These are phyloP conservation scores for Aphelenchoides bicaudatus DNA, from an alignment of 2,888 invertebrate species.

Conservation along the genomic window DNA sequence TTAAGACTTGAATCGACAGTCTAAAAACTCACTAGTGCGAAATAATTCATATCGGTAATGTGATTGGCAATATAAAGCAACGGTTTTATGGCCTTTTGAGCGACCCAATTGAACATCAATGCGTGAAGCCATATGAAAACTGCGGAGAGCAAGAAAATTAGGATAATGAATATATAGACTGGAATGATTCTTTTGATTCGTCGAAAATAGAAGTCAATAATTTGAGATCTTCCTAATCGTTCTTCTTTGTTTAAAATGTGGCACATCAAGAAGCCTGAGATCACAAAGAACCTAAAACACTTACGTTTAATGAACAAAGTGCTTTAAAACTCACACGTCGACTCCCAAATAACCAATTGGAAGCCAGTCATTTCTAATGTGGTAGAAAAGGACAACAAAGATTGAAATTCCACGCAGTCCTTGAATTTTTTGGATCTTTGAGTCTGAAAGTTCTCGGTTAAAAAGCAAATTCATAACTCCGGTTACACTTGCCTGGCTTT, in stretches of 20 bases:
- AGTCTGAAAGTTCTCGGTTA: no score
- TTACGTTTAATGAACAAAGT: neutral
- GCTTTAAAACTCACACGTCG: neutral
- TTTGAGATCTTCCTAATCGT: neutral
- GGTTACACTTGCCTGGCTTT: no score
- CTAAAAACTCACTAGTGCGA: no score
- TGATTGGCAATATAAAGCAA: no score
- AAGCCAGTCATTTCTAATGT: neutral
- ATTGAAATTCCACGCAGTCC: constrained; percentile 8
- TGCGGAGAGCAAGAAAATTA: neutral
- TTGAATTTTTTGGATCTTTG: no score
- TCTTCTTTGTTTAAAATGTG: neutral
- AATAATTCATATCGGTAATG: no score
- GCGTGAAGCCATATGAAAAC: neutral
- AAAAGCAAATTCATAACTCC: no score
- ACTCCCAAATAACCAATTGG: constrained; percentile 7
- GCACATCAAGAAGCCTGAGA: constrained; percentile 17
- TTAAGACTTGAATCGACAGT: no score
- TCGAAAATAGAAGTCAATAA: constrained; percentile 10
- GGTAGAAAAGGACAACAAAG: constrained; percentile 5
- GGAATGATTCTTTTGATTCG: constrained; percentile 15
- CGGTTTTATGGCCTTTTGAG: no score
- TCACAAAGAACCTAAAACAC: constrained; percentile 10
- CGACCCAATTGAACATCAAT: neutral
- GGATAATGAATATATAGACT: constrained; percentile 1